Percentiles rank a stretch among this genome's conserved stretches.
phyloP scores from a whole-genome alignment of 1,140 invertebrate genomes.

The Drosophila bifasciata region DNA sequence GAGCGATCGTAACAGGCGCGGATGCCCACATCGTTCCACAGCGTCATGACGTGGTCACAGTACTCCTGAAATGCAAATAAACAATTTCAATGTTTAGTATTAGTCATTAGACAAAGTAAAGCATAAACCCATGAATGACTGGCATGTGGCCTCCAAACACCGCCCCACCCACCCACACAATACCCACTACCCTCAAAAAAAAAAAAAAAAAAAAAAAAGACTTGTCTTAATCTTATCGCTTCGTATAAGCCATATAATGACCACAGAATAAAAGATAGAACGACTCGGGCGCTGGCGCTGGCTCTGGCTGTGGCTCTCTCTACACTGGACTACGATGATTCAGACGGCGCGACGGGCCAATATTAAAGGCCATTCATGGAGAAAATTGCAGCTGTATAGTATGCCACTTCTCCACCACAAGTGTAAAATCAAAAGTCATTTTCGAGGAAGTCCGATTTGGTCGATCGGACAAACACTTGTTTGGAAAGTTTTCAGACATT shows the following conservation, averaged over 20 bases:
- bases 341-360: background rate
- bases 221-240: slow-evolving; percentile 60
- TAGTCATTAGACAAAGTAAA: slow-evolving; percentile 37
- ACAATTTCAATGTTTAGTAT: slow-evolving; percentile 16
- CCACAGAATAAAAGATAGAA: too few relatives aligned
- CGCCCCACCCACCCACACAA: background rate
- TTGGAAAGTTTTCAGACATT: slow-evolving; percentile 73
- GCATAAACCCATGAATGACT: slow-evolving; percentile 38
- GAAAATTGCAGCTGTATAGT: slow-evolving; percentile 16
- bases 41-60: slow-evolving; percentile 86
- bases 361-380: slow-evolving; percentile 17
- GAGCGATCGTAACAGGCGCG: slow-evolving; percentile 89
- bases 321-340: slow-evolving; percentile 3
- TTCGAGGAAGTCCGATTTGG: slow-evolving; percentile 53
- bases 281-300: too few relatives aligned
- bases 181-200: slow-evolving; percentile 14
- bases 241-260: slow-evolving; percentile 36
- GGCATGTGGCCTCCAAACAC: slow-evolving; percentile 7
- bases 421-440: background rate
- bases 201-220: background rate
- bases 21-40: slow-evolving; percentile 89
- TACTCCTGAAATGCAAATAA: slow-evolving; percentile 86
- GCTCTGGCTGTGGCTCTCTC: too few relatives aligned
- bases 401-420: too few relatives aligned
- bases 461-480: slow-evolving; percentile 45